Evolutionary conservation across 2,113 vertebrate genomes (phyloP).

Genomic region (Malurus cyaneus): DNA sequence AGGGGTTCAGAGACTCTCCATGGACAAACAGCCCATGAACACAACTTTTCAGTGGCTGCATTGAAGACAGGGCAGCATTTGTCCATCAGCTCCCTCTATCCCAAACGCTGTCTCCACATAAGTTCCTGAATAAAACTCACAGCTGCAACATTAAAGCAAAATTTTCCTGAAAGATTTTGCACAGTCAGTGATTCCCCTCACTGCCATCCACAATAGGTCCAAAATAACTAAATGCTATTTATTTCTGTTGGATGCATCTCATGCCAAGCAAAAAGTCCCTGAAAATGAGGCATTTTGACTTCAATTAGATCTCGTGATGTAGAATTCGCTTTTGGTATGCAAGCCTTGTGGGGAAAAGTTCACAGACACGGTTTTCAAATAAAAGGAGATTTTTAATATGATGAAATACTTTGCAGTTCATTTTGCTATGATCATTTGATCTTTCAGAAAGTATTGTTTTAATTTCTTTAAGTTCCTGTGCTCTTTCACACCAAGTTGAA

Average conservation of each 20-base stretch:
- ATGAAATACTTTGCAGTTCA: neutral
- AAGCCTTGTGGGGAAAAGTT: neutral
- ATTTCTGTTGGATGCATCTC: neutral
- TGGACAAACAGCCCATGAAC: too few species aligned
- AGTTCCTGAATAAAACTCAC: neutral
- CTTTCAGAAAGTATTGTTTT: neutral
- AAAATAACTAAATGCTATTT: neutral
- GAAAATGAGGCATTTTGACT: neutral
- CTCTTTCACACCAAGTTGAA: neutral
- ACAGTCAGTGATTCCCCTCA: neutral
- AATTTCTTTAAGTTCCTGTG: neutral
- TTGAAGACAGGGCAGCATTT: too few species aligned
- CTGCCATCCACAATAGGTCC: fast-evolving
- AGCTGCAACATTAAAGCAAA: neutral
- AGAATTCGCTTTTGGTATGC: neutral
- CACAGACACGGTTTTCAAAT: neutral
- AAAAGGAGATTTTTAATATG: neutral
- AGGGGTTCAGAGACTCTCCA: too few species aligned
- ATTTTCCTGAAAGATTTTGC: neutral
- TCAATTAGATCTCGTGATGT: neutral
- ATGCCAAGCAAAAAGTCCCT: neutral
- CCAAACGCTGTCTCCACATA: neutral
- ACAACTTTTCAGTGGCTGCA: too few species aligned
- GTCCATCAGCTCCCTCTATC: neutral
- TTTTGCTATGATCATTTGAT: neutral